These are phyloP conservation scores for Amiota mariae DNA, from an alignment of 2,888 invertebrate species.

Conservation along the genomic window DNA sequence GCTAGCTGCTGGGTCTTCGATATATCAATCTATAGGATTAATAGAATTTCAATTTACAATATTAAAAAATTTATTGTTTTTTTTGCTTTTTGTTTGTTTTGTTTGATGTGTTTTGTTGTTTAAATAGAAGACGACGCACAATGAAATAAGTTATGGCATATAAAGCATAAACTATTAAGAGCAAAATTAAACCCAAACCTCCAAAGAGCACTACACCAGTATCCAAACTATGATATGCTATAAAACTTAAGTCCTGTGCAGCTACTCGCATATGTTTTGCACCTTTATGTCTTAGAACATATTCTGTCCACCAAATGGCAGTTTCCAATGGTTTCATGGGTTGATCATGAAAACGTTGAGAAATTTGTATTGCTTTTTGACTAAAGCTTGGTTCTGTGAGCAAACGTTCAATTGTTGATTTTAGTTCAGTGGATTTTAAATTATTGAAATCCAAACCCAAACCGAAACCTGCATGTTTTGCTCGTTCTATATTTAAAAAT, in stretches of 20 bases:
- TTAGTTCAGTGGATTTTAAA: slow-evolving; percentile 65
- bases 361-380: slow-evolving; percentile 46
- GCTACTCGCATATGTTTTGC: slow-evolving; percentile 61
- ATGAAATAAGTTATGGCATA: too few relatives aligned
- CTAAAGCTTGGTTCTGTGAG: slow-evolving; percentile 53
- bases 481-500: slow-evolving; percentile 73
- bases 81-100: too few relatives aligned
- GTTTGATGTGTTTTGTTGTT: too few relatives aligned
- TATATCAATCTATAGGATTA: too few relatives aligned
- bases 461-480: slow-evolving; percentile 73
- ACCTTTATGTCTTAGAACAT: slow-evolving; percentile 66
- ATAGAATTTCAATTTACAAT: too few relatives aligned
- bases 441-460: slow-evolving; percentile 64
- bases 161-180: too few relatives aligned
- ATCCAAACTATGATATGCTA: slow-evolving; percentile 63
- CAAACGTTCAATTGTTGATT: slow-evolving; percentile 52
- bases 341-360: slow-evolving; percentile 66
- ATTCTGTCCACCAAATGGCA: slow-evolving; percentile 71
- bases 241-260: slow-evolving; percentile 52
- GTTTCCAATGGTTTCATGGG: slow-evolving; percentile 62
- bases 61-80: too few relatives aligned
- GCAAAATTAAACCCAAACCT: too few relatives aligned
- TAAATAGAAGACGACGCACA: too few relatives aligned
- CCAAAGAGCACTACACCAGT: slow-evolving; percentile 52
- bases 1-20: too few relatives aligned